phyloP scores from a whole-genome alignment of 2,113 vertebrate genomes.

The Clarias batrachus region DNA sequence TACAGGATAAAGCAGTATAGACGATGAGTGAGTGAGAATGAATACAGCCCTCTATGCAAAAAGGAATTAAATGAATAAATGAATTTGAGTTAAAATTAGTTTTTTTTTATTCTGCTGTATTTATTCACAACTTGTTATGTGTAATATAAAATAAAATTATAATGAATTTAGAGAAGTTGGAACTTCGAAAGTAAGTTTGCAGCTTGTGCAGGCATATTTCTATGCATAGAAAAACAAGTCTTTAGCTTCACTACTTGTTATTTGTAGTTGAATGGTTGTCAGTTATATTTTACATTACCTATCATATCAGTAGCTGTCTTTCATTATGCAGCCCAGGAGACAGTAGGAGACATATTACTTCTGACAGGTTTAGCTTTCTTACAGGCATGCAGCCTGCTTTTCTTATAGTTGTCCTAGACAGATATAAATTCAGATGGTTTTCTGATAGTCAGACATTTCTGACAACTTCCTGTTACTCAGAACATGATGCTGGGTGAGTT shows the following conservation, averaged over 20 bases:
- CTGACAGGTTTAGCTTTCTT: background rate
- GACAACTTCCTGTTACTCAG: background rate
- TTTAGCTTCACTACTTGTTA: background rate
- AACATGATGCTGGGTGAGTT: background rate
- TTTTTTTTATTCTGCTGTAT: background rate
- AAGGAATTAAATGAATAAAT: no score
- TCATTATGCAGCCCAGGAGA: background rate
- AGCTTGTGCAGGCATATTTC: background rate
- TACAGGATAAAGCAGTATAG: background rate
- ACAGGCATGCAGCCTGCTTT: background rate
- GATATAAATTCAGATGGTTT: background rate
- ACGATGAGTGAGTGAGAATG: background rate
- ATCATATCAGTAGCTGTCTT: background rate
- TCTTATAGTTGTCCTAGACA: background rate
- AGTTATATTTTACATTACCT: background rate
- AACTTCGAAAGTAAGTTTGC: background rate
- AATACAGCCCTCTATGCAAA: no score
- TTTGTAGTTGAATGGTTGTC: background rate
- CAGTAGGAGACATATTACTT: background rate
- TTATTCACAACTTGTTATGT: background rate
- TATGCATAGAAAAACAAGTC: background rate
- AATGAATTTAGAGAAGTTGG: background rate
- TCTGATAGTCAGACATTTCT: slow-evolving; percentile 6
- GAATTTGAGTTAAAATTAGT: no score
- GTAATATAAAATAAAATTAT: background rate